A percentile compares a stretch with the other conserved stretches of the same genome.
Conservation (phyloP, 30 jellyfish, hydroid and myxozoan genomes). For the Aurelia aurita region DNA sequence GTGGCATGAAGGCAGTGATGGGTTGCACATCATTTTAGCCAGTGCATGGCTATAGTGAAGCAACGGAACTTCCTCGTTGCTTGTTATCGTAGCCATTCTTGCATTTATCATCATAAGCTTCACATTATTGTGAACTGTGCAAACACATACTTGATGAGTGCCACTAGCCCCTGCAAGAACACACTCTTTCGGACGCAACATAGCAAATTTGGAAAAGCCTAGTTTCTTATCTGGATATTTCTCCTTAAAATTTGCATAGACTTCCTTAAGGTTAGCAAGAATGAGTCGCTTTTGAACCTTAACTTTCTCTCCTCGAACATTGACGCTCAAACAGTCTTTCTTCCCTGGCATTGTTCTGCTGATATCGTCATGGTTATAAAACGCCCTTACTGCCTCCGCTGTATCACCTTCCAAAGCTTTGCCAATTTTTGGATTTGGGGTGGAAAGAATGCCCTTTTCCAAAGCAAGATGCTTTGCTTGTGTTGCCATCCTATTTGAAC, state of each 20-base stretch:
- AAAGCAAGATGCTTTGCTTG: constrained; percentile 54
- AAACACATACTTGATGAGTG: constrained; percentile 70
- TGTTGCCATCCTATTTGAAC: constrained; percentile 13
- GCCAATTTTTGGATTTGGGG: constrained; percentile 66
- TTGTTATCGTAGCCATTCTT: constrained; percentile 20
- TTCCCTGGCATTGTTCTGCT: constrained; percentile 73
- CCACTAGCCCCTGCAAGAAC: constrained; percentile 58
- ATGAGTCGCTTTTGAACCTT: constrained; percentile 42
- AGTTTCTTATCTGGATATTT: constrained; percentile 11
- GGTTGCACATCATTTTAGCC: constrained; percentile 45
- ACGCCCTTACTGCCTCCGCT: constrained; percentile 10
- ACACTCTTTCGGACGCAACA: constrained; percentile 59
- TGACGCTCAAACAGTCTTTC: constrained; percentile 36
- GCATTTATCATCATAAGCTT: constrained; percentile 47
- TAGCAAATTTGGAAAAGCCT: constrained; percentile 51
- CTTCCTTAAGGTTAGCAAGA: constrained; percentile 36
- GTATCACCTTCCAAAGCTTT: constrained; percentile 32
- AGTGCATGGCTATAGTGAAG: constrained; percentile 48
- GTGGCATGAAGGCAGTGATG: constrained; percentile 40
- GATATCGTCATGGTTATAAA: constrained; percentile 23
- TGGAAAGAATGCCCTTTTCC: constrained; percentile 45
- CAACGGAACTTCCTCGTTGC: constrained; percentile 33
- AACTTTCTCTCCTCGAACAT: constrained; percentile 11
- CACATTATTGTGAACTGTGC: constrained; percentile 49
- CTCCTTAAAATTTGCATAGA: constrained; percentile 20